A percentile compares a stretch with the other conserved stretches of the same genome.
Conservation (phyloP, 64 coral and sea anemone species). For the Stylophora pistillata region DNA sequence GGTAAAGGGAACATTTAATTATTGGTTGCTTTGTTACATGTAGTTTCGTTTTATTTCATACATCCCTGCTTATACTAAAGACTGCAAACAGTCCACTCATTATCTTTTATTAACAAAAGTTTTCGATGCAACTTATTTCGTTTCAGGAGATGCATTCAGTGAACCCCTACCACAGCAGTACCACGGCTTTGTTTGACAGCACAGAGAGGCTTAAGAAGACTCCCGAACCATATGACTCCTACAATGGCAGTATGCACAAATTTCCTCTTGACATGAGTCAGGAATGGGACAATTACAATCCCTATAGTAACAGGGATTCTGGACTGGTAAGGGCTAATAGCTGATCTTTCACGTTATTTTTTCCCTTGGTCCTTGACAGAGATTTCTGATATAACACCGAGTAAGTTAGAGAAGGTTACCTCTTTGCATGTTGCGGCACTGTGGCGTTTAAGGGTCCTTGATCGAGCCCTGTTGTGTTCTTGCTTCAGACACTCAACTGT, state of each 20-base stretch:
- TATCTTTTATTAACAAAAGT: background rate
- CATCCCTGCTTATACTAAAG: too few species aligned
- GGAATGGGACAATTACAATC: constrained; percentile 70
- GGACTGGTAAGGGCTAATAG: constrained; percentile 64
- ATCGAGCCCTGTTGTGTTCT: too few species aligned
- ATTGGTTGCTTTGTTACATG: too few species aligned
- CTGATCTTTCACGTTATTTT: background rate
- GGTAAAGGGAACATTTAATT: too few species aligned
- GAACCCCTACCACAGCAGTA: constrained; percentile 60
- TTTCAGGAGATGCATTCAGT: constrained; percentile 53
- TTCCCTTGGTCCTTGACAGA: too few species aligned
- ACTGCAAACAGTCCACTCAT: too few species aligned
- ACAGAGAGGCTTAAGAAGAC: constrained; percentile 51
- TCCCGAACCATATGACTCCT: constrained; percentile 9
- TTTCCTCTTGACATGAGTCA: constrained; percentile 54
- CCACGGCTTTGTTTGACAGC: constrained; percentile 76
- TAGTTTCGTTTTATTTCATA: too few species aligned
- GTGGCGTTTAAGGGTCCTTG: too few species aligned
- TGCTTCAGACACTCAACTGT: too few species aligned
- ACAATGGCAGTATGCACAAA: constrained; percentile 64
- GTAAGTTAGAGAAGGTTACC: too few species aligned
- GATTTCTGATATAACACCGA: too few species aligned
- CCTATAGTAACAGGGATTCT: constrained; percentile 75
- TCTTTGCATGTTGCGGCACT: too few species aligned
- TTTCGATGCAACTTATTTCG: background rate